Evolutionary conservation across 2,888 invertebrate species (phyloP).

Genomic region (Listrodromus nycthemerus): DNA sequence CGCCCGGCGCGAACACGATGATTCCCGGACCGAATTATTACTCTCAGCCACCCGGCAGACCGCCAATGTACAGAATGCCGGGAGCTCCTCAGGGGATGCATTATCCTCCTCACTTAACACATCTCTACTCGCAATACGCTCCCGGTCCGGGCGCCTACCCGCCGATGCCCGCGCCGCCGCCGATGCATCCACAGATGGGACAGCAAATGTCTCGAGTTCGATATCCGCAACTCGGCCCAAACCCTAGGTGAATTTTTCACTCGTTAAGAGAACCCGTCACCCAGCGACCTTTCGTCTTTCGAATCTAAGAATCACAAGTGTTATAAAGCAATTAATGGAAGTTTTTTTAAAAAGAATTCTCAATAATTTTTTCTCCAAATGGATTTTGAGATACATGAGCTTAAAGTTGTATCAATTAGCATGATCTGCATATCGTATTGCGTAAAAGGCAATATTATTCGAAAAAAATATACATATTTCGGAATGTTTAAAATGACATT

Average conservation of each 20-base stretch:
- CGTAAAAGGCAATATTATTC: too few species aligned
- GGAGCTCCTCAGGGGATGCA: constrained; percentile 79
- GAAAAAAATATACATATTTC: too few species aligned
- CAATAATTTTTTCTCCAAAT: too few species aligned
- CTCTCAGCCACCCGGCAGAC: constrained; percentile 84
- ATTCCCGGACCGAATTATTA: constrained; percentile 81
- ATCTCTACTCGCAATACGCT: constrained; percentile 74
- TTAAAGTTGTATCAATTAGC: too few species aligned
- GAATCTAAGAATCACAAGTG: background rate
- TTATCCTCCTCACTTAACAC: constrained; percentile 79
- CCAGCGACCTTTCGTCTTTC: background rate
- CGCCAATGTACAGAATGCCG: constrained; percentile 81
- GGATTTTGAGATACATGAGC: too few species aligned
- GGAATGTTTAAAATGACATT: too few species aligned
- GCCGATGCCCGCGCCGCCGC: constrained; percentile 75
- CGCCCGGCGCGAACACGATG: constrained; percentile 81
- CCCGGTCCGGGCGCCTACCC: constrained; percentile 72
- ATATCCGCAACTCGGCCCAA: constrained; percentile 75
- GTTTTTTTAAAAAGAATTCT: background rate
- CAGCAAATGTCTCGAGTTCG: constrained; percentile 78
- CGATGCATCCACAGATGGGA: constrained; percentile 78
- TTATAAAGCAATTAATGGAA: background rate
- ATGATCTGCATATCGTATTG: too few species aligned
- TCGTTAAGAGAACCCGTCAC: background rate
- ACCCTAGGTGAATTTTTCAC: constrained; percentile 65